Conservation (phyloP, 2,113 vertebrate species). For the Galemys pyrenaicus region DNA sequence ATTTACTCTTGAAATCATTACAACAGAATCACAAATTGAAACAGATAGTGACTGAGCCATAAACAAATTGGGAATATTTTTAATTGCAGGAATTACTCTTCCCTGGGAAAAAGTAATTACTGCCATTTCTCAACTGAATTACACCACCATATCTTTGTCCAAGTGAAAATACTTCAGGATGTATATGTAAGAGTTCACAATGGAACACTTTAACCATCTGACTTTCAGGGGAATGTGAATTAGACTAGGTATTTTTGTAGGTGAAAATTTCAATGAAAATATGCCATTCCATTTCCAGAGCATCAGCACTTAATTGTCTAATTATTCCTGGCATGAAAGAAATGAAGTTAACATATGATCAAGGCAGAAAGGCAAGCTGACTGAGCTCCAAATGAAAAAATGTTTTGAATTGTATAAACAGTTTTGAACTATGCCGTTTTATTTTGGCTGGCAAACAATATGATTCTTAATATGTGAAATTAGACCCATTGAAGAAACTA, state of each 20-base stretch:
- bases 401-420: constrained; percentile 69
- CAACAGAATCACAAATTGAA: constrained; percentile 71
- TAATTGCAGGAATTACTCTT: constrained; percentile 61
- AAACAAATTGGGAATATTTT: constrained; percentile 61
- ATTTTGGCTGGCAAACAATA: constrained; percentile 72
- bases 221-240: constrained; percentile 10
- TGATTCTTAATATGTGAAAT: constrained; percentile 67
- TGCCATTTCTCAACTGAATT: constrained; percentile 62
- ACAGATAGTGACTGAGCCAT: background rate
- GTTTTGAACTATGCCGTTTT: constrained; percentile 62
- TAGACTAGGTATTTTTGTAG: constrained; percentile 31
- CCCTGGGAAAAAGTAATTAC: constrained; percentile 51
- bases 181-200: background rate
- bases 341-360: constrained; percentile 49
- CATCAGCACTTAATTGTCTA: constrained; percentile 70
- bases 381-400: background rate
- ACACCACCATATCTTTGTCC: constrained; percentile 8
- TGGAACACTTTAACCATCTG: background rate
- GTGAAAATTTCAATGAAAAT: constrained; percentile 62
- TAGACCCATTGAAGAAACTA: constrained; percentile 55
- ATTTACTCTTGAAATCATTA: constrained; percentile 84
- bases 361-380: constrained; percentile 54
- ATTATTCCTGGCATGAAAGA: constrained; percentile 74
- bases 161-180: constrained; percentile 15
- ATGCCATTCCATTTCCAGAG: constrained; percentile 60